phyloP scores from a whole-genome alignment of 2,113 vertebrate genomes.

The Hepsetus odoe region DNA sequence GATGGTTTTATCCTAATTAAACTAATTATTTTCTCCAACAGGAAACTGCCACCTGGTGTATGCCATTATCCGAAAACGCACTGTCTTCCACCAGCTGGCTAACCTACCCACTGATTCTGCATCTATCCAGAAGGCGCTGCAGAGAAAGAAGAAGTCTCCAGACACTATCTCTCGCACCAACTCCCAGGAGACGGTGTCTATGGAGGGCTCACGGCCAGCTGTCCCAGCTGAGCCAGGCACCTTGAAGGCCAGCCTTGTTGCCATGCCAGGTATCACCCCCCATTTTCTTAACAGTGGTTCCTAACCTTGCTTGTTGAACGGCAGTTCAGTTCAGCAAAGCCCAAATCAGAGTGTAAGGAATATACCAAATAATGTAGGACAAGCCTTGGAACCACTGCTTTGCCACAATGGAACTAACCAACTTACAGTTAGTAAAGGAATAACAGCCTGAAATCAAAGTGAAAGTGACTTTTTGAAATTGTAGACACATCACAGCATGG shows the following conservation, averaged over 20 bases:
- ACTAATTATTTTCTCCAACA: conserved; percentile 54
- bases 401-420: no score
- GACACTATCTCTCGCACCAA: conserved; percentile 90
- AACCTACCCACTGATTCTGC: conserved; percentile 86
- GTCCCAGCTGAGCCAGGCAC: conserved; percentile 94
- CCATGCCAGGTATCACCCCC: conserved; percentile 85
- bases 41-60: conserved; percentile 97
- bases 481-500: no score
- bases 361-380: no score
- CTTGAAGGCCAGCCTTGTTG: conserved; percentile 90
- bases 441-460: no score
- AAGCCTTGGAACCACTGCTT: no score
- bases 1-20: neutral
- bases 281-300: neutral
- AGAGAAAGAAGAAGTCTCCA: conserved; percentile 83
- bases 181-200: conserved; percentile 91
- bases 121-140: conserved; percentile 92
- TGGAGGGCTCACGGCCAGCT: conserved; percentile 94
- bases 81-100: conserved; percentile 94
- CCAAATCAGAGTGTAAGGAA: no score
- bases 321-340: no score
- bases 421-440: no score
- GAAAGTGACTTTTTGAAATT: no score
- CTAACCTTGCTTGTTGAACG: no score
- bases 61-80: conserved; percentile 95